These are phyloP conservation scores for Cotesia typhae DNA, from an alignment of 1,140 invertebrate species.

Conservation along the genomic window DNA sequence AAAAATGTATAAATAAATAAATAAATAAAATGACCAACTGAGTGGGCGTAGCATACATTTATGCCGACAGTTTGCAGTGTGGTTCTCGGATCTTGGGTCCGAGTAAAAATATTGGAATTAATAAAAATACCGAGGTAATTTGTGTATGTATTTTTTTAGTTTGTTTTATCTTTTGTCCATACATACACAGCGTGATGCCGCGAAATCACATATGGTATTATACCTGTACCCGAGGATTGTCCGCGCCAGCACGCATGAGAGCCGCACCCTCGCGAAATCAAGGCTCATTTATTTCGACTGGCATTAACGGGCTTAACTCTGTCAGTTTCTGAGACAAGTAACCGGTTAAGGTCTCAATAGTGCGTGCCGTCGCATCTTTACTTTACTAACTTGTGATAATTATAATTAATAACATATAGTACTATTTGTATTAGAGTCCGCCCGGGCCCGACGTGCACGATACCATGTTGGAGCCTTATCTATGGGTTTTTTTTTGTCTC, in stretches of 20 bases:
- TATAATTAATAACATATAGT: no score
- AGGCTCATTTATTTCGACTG: slow-evolving; percentile 45
- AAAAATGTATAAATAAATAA: slow-evolving; percentile 32
- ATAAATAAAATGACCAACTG: slow-evolving; percentile 17
- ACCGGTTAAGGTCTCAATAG: slow-evolving; percentile 30
- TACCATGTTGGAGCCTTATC: not conserved
- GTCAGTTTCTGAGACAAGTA: slow-evolving; percentile 45
- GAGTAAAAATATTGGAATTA: not conserved
- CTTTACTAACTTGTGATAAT: slow-evolving; percentile 17
- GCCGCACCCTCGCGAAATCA: slow-evolving; percentile 37
- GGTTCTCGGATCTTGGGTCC: not conserved
- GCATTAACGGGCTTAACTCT: slow-evolving; percentile 43
- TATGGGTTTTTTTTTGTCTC: slow-evolving; percentile 31
- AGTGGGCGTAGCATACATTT: slow-evolving; percentile 37
- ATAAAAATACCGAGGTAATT: slow-evolving; percentile 22
- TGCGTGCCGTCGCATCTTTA: slow-evolving; percentile 37
- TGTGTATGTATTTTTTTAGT: no score
- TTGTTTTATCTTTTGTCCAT: slow-evolving; percentile 13
- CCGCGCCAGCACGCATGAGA: not conserved
- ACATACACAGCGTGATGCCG: slow-evolving; percentile 13
- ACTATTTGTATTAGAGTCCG: no score
- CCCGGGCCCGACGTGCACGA: no score
- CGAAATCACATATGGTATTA: slow-evolving; percentile 2
- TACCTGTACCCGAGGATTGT: not conserved
- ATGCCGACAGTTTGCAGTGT: slow-evolving; percentile 36